phyloP scores from a whole-genome alignment of 2,113 vertebrate species.

The Tricholaema leucomelas region DNA sequence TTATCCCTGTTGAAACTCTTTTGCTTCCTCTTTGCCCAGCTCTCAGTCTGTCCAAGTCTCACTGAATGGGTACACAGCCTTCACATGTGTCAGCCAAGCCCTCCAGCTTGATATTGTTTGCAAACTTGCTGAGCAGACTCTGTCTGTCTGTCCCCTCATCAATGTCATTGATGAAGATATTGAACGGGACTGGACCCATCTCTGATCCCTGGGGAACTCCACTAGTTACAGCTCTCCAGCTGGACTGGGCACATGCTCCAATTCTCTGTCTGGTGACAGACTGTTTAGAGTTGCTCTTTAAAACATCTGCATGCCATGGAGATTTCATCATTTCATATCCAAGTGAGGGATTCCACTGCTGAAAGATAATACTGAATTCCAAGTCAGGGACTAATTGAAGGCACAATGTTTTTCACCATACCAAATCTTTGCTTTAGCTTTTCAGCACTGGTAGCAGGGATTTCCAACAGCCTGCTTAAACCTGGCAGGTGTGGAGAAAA shows the following conservation, averaged over 20 bases:
- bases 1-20: no score
- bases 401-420: not conserved
- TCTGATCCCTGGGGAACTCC: no score
- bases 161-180: no score
- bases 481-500: not conserved
- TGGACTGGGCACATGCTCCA: not conserved
- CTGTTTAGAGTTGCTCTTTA: not conserved
- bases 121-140: no score
- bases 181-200: no score
- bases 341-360: not conserved
- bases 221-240: no score
- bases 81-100: no score
- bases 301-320: not conserved
- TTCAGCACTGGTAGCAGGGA: not conserved
- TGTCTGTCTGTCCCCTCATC: no score
- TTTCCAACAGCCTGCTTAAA: not conserved
- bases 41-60: no score
- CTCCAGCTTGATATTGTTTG: no score
- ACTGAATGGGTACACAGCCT: no score
- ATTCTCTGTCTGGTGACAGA: not conserved
- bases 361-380: not conserved
- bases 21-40: no score
- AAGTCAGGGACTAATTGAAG: not conserved
- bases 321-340: not conserved
- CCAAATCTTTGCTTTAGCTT: not conserved